Base-by-base conservation (phyloP, 2,797 vertebrate genomes). In the Esox masquinongy region DNA sequence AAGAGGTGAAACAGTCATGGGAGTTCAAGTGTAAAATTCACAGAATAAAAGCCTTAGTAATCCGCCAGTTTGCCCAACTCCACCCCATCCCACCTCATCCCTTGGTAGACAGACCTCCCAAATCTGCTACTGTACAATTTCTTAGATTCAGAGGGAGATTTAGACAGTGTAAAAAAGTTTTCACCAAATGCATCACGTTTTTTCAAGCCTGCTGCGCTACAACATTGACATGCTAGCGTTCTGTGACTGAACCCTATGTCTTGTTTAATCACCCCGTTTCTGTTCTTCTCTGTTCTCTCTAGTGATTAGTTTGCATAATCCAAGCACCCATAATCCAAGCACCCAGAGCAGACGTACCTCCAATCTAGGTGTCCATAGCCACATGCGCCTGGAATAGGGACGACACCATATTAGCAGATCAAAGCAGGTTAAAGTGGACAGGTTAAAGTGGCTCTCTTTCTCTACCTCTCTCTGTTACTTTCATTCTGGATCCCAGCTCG, bases 391-490 rank as follows among this genome's bases (percentile, higher is more conserved):
- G 89, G 91, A 89, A 79, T 2, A 47, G 77, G 71, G 87, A 90
- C 88, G 91, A 82, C 76, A 85, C 77, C 86, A 88, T 88, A 92
- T 92, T 92, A 90, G 77, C 79, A 90, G 88, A 92, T 93, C 85
- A 93, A 91, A 93, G 91, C 86, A 74, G 71, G 68, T 59, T 66
- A 80, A 87, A 88, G 84, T 86, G 82, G 83, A 87, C 87, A 79
- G 82, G n/a, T n/a, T n/a, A n/a, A n/a, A n/a, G n/a, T n/a, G 86
- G 72, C 86, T 51, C 84, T 80, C 50, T 82, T 63, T 50, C 19
- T 59, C 47, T 64, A 9, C 34, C 61, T 67, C 14, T 56, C 50
- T 76, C 3, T 70, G 47, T 77, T 24, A 19, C 39, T 50, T 12
- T 19, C 22, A 50, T 61, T 76, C 7, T 70, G 49, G 76, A 16